These are phyloP conservation scores for Theonella swinhoei DNA, from an alignment of 37 sponge, comb jelly and placozoan genomes.

Conservation along the genomic window DNA sequence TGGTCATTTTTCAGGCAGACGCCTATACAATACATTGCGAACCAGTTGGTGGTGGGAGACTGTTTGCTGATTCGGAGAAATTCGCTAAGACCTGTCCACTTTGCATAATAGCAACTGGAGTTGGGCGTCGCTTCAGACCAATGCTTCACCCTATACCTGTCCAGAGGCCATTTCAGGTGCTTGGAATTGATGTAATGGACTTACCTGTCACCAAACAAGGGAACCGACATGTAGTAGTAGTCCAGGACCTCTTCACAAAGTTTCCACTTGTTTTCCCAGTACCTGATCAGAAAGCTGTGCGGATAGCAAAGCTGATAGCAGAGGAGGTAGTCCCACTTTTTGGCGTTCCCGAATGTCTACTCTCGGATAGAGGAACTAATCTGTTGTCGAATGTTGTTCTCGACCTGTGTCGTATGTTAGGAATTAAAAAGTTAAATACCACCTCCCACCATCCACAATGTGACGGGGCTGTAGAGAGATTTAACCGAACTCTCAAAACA, in stretches of 20 bases:
- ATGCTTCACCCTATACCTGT: slow-evolving; percentile 53
- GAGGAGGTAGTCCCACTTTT: slow-evolving; percentile 4
- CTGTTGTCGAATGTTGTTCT: neutral
- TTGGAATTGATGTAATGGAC: neutral
- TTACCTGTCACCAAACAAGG: neutral
- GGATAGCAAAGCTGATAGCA: neutral
- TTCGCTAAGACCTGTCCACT: slow-evolving; percentile 46
- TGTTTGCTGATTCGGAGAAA: slow-evolving; percentile 20
- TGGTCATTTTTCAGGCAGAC: slow-evolving; percentile 52
- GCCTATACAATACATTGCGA: slow-evolving; percentile 16
- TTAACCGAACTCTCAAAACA: slow-evolving; percentile 24
- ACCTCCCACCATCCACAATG: neutral
- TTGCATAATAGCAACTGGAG: slow-evolving; percentile 24
- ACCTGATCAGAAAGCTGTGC: neutral
- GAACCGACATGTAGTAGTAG: neutral
- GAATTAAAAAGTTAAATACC: neutral
- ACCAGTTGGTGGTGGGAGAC: slow-evolving; percentile 52
- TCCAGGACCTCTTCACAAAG: neutral
- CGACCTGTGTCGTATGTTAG: neutral
- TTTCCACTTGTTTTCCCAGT: neutral
- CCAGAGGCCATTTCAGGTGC: slow-evolving; percentile 38
- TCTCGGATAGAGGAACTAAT: neutral
- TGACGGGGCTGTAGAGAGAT: slow-evolving; percentile 18
- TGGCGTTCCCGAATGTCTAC: neutral
- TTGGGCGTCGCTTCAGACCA: slow-evolving; percentile 15